These are phyloP conservation scores for Sula dactylatra DNA, from an alignment of 2,113 vertebrate genomes.

Conservation along the genomic window DNA sequence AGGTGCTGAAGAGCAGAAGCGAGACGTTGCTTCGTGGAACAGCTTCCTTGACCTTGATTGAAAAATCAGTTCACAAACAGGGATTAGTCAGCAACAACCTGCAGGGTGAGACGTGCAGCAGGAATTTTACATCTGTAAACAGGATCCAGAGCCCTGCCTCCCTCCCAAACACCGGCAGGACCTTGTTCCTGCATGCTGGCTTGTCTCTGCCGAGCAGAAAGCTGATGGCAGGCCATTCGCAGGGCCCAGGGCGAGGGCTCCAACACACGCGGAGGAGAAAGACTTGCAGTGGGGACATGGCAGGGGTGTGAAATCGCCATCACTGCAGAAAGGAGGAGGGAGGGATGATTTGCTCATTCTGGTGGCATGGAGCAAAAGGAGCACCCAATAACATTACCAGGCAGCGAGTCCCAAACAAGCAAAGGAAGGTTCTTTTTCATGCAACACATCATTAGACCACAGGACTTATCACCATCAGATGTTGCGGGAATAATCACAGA, in stretches of 20 bases:
- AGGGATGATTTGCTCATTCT: not conserved
- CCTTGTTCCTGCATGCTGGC: not conserved
- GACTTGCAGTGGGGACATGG: not conserved
- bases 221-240: fast-evolving
- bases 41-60: constrained; percentile 79
- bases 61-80: constrained; percentile 21
- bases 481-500: not conserved
- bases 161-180: not conserved
- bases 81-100: constrained; percentile 25
- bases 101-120: not conserved
- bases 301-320: not conserved
- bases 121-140: not conserved
- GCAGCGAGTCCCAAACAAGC: not conserved
- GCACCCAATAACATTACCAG: not conserved
- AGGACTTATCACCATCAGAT: not conserved
- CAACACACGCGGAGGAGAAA: not conserved
- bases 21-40: constrained; percentile 55
- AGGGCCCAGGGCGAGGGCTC: not conserved
- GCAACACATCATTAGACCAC: not conserved
- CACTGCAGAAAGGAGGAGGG: not conserved
- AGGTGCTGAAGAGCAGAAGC: constrained; percentile 62
- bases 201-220: not conserved
- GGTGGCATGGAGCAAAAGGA: not conserved
- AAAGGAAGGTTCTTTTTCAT: not conserved
- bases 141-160: not conserved